These are phyloP conservation scores for Mycteria americana DNA, from an alignment of 2,797 vertebrate genomes.

Conservation along the genomic window DNA sequence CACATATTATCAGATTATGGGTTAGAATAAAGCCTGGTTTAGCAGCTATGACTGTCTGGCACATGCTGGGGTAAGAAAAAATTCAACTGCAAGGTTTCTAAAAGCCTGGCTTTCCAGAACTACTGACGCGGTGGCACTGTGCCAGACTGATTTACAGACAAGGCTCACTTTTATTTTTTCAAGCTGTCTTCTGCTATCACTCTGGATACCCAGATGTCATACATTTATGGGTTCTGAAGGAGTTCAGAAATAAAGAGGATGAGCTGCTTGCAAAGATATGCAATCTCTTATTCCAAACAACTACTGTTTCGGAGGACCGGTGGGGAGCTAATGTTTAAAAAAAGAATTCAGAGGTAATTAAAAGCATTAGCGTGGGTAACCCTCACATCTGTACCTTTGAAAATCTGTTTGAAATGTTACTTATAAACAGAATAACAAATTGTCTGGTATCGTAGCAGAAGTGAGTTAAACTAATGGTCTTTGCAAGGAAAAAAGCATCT, in stretches of 20 bases:
- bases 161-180: constrained; percentile 1
- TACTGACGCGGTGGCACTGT: neutral
- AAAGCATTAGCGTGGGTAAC: neutral
- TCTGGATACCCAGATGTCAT: neutral
- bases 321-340: neutral
- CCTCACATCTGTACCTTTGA: neutral
- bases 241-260: neutral
- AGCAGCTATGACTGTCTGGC: neutral
- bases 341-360: neutral
- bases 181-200: constrained; percentile 11
- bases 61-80: neutral
- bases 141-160: constrained; percentile 8
- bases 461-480: neutral
- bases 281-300: neutral
- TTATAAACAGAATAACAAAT: neutral
- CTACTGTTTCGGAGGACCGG: neutral
- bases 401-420: neutral
- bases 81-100: neutral
- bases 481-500: neutral
- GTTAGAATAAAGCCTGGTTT: neutral
- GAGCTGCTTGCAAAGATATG: neutral
- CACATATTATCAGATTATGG: neutral
- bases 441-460: neutral
- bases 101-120: neutral
- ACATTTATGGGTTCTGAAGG: neutral